These are phyloP conservation scores for Ecliptopera silaceata DNA, from an alignment of 2,888 invertebrate species.

Conservation along the genomic window DNA sequence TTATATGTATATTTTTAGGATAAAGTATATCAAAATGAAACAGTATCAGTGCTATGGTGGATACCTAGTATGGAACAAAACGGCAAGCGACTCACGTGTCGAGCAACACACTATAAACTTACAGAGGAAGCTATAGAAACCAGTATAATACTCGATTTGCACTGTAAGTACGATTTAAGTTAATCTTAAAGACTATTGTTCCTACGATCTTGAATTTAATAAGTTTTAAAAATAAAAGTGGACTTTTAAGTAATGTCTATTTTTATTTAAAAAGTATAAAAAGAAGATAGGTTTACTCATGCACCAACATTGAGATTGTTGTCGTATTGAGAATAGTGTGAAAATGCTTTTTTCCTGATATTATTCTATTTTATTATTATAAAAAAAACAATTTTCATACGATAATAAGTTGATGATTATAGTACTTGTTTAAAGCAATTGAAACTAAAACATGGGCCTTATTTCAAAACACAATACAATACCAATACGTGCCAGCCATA, in stretches of 20 bases:
- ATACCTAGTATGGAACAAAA: constrained; percentile 90
- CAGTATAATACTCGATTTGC: constrained; percentile 91
- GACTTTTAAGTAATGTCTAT: no score
- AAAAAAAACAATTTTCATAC: no score
- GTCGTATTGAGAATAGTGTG: no score
- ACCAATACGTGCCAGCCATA: constrained; percentile 11
- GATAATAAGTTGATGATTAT: no score
- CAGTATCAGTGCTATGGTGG: constrained; percentile 89
- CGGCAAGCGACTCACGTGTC: constrained; percentile 89
- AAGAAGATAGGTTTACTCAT: no score
- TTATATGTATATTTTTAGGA: constrained; percentile 76
- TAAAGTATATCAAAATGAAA: constrained; percentile 91
- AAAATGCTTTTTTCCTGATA: no score
- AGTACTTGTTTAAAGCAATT: neutral
- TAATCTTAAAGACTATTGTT: no score
- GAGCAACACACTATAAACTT: constrained; percentile 90
- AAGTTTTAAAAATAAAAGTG: no score
- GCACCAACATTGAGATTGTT: no score
- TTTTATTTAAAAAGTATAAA: no score
- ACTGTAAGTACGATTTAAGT: constrained; percentile 93
- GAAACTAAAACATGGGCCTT: constrained; percentile 15
- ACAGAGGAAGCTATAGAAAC: constrained; percentile 89
- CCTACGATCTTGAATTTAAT: no score
- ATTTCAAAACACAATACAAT: constrained; percentile 3
- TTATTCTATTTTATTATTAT: no score